Evolutionary conservation across 2,888 invertebrate genomes (phyloP).

Genomic region (Drepana falcataria): DNA sequence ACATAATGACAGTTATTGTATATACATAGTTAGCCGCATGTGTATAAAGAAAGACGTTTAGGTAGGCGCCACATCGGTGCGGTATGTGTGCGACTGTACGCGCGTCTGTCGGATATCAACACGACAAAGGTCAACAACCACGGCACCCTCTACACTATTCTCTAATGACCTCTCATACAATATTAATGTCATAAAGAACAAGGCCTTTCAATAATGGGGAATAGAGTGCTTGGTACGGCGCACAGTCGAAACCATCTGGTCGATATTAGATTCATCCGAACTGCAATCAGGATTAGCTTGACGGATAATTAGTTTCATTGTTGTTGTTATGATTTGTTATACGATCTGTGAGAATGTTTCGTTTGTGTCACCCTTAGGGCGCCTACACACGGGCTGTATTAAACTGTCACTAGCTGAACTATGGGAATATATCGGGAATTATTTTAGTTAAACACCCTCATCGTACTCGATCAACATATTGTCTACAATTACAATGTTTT

Average conservation of each 20-base stretch:
- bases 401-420: conserved; percentile 2
- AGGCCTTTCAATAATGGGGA: conserved; percentile 14
- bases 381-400: conserved; percentile 46
- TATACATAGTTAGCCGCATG: conserved; percentile 76
- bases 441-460: too few species aligned
- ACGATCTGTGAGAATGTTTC: conserved; percentile 58
- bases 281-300: conserved; percentile 70
- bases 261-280: conserved; percentile 75
- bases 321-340: conserved; percentile 66
- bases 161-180: conserved; percentile 5
- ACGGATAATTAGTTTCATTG: conserved; percentile 66
- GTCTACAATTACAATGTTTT: too few species aligned
- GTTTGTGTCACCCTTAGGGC: conserved; percentile 62
- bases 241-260: conserved; percentile 69
- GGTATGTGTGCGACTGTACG: conserved; percentile 31
- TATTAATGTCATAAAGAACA: background rate
- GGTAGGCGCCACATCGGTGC: conserved; percentile 46
- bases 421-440: background rate
- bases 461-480: too few species aligned
- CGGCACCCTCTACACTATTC: conserved; percentile 6
- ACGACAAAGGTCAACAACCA: conserved; percentile 14
- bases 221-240: conserved; percentile 31
- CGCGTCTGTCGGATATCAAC: conserved; percentile 9
- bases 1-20: conserved; percentile 66
- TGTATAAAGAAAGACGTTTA: conserved; percentile 66